Evolutionary conservation across 2,113 vertebrate genomes (phyloP), one percentile per base, ranked within the genome.

Genomic region (Eira barbara): DNA sequence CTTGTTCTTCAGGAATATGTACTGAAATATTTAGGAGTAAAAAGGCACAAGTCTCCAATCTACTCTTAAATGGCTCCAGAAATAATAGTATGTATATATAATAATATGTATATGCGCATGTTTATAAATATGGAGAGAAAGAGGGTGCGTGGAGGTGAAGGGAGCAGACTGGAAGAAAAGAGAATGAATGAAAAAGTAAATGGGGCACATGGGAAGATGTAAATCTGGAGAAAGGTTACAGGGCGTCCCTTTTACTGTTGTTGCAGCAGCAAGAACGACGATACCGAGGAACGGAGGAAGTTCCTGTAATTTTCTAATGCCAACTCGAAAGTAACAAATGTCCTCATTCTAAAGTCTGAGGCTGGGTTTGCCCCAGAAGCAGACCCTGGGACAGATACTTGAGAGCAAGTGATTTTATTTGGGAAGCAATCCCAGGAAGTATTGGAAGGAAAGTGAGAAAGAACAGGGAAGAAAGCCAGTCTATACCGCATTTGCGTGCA

Each of bases 1-100:
- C 61, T 87, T 81, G 21, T 34, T 81, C 92, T 97, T 78, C n/a
- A 71, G 61, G 91, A 79, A 61, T 31, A 76, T 7, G 8, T 42
- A 39, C 52, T 63, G 20, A 82, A 74, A 73, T 31, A 27, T 29
- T 42, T 45, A 76, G 29, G 20, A 45, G 17, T n/a, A 65, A 89
- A 97, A 57, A 92, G n/a, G 14, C 11, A 49, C n/a, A 61, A 57
- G 34, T 84, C 73, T 92, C 79, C 86, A 76, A 2, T 61, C 59
- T 65, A 13, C 45, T 80, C 47, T 34, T 47, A 63, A 42, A 69
- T 71, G 6, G 34, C 9, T 94, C 49, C 20, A n/a, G 25, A 92
- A 90, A 78, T 57, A 87, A 73, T 52, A 63, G 13, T 21, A 21
- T 25, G 27, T 67, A 36, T 76, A 29, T 76, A 67, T 36, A 81